phyloP scores from a whole-genome alignment of 2,888 invertebrate genomes.

The Cremastinae sp. region DNA sequence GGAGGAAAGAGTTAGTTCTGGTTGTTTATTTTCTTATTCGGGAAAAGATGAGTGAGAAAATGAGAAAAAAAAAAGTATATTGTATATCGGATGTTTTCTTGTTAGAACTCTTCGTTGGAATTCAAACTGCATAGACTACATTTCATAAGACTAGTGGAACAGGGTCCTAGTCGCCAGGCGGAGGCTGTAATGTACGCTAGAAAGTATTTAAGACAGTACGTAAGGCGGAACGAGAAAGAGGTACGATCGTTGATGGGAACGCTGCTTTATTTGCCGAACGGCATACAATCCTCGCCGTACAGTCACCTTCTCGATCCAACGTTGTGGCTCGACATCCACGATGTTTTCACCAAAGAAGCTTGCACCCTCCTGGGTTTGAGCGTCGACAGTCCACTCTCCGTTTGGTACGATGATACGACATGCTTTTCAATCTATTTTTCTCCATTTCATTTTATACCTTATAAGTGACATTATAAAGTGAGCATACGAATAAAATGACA shows the following conservation, averaged over 20 bases:
- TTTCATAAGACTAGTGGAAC: conserved; percentile 87
- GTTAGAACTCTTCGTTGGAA: conserved; percentile 85
- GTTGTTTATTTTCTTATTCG: not conserved
- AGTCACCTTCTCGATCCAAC: conserved; percentile 87
- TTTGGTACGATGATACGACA: conserved; percentile 85
- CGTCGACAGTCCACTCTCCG: conserved; percentile 93
- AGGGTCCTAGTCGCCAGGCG: conserved; percentile 86
- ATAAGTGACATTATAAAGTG: not conserved
- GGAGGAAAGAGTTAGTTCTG: conserved; percentile 84
- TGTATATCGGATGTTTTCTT: no score
- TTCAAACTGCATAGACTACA: conserved; percentile 91
- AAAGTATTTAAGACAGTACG: conserved; percentile 90
- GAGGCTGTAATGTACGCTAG: conserved; percentile 95
- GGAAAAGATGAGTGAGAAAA: conserved; percentile 1
- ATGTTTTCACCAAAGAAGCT: conserved; percentile 95
- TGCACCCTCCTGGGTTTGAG: conserved; percentile 94
- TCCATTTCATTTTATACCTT: not conserved
- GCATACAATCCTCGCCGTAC: conserved; percentile 91
- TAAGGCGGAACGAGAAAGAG: conserved; percentile 89
- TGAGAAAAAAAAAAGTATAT: conserved; percentile 1
- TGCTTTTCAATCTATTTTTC: no score
- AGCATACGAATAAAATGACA: no score
- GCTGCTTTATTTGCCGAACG: conserved; percentile 88
- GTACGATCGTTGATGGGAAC: conserved; percentile 94
- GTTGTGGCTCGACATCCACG: conserved; percentile 90